Evolutionary conservation across 2,797 vertebrate genomes (phyloP).

Genomic region (Sternotherus odoratus): DNA sequence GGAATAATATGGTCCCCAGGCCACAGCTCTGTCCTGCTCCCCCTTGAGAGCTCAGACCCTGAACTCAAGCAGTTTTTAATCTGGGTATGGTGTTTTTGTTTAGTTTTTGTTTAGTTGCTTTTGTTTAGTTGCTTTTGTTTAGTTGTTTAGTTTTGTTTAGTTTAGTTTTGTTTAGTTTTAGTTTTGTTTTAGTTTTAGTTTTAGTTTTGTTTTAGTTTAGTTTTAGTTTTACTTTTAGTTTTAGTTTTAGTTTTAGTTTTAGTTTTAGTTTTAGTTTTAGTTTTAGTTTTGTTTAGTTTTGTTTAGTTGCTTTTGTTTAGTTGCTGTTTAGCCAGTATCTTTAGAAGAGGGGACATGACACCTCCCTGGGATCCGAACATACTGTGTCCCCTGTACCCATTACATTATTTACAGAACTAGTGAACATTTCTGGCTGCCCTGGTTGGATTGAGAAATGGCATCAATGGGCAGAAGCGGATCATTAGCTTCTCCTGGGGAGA

Average conservation of each 20-base stretch:
- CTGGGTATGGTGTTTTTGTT: background rate
- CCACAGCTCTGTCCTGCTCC: background rate
- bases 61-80: background rate
- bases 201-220: too few species aligned
- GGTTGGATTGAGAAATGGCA: slow-evolving; percentile 2
- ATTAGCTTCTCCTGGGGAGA: background rate
- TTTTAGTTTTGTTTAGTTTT: too few species aligned
- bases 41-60: background rate
- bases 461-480: background rate
- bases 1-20: background rate
- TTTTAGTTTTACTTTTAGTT: too few species aligned
- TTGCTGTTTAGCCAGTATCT: slow-evolving; percentile 1
- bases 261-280: too few species aligned
- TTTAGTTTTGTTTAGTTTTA: too few species aligned
- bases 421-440: background rate
- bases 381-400: background rate
- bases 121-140: too few species aligned
- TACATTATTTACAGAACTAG: background rate
- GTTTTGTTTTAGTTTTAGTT: too few species aligned
- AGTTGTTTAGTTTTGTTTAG: too few species aligned
- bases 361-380: background rate
- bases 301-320: too few species aligned
- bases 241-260: too few species aligned
- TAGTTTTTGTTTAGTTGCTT: slow-evolving; percentile 15
- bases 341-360: background rate